Evolutionary conservation across 2,113 vertebrate species (phyloP).

Genomic region (Chloroceryle aenea): DNA sequence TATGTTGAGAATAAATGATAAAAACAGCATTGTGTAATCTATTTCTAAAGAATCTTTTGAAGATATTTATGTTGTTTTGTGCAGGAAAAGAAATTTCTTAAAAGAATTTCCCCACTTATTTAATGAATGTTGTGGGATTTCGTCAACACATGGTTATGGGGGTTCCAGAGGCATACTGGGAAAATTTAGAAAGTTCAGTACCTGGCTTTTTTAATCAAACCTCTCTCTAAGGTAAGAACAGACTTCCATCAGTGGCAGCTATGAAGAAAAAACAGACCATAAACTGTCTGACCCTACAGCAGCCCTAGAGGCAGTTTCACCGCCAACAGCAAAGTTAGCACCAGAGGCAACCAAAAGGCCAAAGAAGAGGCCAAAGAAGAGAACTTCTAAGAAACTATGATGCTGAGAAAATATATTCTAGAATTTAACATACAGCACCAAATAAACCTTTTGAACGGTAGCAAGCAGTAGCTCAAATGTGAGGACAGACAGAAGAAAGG

Average conservation of each 20-base stretch:
- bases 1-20: conserved; percentile 24
- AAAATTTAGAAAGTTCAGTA: conserved; percentile 33
- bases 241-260: conserved; percentile 60
- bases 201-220: conserved; percentile 59
- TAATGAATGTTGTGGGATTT: conserved; percentile 50
- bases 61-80: conserved; percentile 57
- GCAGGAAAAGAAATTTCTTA: conserved; percentile 35
- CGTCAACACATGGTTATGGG: conserved; percentile 24
- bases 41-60: conserved; percentile 57
- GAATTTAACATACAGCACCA: conserved; percentile 35
- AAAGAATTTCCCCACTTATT: conserved; percentile 4
- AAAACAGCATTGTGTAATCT: conserved; percentile 41
- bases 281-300: conserved; percentile 62
- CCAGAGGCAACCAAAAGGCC: conserved; percentile 30
- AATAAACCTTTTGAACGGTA: neutral
- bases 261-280: conserved; percentile 53
- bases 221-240: conserved; percentile 47
- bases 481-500: conserved; percentile 19
- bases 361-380: conserved; percentile 5
- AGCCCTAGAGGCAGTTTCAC: conserved; percentile 67
- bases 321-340: conserved; percentile 60
- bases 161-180: conserved; percentile 31
- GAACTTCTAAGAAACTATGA: neutral
- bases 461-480: conserved; percentile 13
- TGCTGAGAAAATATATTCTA: conserved; percentile 44